Base-by-base conservation (phyloP, 1,140 invertebrate genomes). In the Tetramorium parvispinum region DNA sequence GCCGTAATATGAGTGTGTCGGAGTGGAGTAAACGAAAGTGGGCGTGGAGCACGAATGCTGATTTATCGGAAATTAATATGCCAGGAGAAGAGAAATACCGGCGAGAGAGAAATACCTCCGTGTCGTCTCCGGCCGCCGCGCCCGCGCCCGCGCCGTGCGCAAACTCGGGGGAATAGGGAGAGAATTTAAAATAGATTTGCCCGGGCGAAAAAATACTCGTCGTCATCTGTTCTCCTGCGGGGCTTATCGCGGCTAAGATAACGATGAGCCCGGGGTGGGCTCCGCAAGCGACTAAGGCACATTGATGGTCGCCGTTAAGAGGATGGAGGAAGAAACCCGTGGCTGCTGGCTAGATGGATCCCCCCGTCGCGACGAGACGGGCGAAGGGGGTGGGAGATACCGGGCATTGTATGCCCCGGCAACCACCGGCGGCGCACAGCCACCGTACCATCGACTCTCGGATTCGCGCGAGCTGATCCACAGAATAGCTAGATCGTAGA, bases 141-240 rank as follows among this genome's bases (percentile, higher is more conserved):
- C 27, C n/a, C n/a, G n/a, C n/a, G n/a, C 16, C 27, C 24, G 10
- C 16, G 18, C 18, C 16, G 18, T 7, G 46, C 37, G 16, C 18
- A 21, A 51, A 32, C 21, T 13, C 3, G 0, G 11, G 61, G 55
- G 40, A 37, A 49, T 32, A 85, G 61, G 27, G 85, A 66, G 78
- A 66, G 85, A 87, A 91, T 91, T 91, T 89, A 85, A 91, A 91
- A 91, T 91, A 91, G 88, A 91, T 91, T 89, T 89, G 85, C 85
- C 49, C 32, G 63, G 70, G 61, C 63, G 66, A 87, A 89, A 89
- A 83, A 85, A 88, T 85, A 78, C n/a, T 78, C 82, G 10, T 79
- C 75, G 65, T 81, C 65, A 24, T 83, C 79, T 73, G 43, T 83
- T 83, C 89, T 85, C 53, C 88, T 78, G 11, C 63, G 43, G 85